phyloP scores from a whole-genome alignment of 2,113 vertebrate genomes.

The Clarias batrachus region DNA sequence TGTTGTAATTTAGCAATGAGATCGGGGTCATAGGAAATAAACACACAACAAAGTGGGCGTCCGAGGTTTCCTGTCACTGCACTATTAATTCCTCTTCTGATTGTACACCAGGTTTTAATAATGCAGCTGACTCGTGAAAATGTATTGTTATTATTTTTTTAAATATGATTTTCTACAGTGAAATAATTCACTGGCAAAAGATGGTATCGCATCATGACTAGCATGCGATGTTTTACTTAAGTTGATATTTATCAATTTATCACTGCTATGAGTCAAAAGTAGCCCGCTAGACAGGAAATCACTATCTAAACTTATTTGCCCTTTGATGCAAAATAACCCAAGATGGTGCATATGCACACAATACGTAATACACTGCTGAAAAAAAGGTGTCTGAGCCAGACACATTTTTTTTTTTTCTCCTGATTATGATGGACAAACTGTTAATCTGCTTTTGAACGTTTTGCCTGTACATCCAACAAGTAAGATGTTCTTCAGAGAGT shows the following conservation, averaged over 20 bases:
- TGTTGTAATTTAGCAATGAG: neutral
- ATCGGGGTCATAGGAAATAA: slow-evolving; percentile 36
- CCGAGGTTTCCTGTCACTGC: neutral
- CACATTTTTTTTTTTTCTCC: neutral
- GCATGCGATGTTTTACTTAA: neutral
- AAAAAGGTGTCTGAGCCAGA: neutral
- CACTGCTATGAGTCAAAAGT: slow-evolving; percentile 2
- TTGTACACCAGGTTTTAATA: neutral
- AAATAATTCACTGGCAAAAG: neutral
- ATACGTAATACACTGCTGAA: neutral
- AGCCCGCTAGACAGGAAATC: slow-evolving; percentile 24
- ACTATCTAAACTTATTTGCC: slow-evolving; percentile 5
- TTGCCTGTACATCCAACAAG: neutral
- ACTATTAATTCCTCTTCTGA: neutral
- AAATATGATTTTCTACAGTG: neutral
- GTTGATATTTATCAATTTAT: neutral
- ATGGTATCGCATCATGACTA: neutral
- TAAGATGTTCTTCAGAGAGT: neutral
- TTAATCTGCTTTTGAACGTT: neutral
- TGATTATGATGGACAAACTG: neutral
- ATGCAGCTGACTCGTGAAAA: too few relatives aligned
- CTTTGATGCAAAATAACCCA: slow-evolving; percentile 18
- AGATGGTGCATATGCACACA: neutral
- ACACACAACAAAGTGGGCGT: slow-evolving; percentile 32
- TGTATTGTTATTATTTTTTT: too few relatives aligned